A percentile compares a stretch with the other conserved stretches of the same genome.
Conservation (phyloP, 2,797 vertebrate genomes). For the Selene dorsalis region DNA sequence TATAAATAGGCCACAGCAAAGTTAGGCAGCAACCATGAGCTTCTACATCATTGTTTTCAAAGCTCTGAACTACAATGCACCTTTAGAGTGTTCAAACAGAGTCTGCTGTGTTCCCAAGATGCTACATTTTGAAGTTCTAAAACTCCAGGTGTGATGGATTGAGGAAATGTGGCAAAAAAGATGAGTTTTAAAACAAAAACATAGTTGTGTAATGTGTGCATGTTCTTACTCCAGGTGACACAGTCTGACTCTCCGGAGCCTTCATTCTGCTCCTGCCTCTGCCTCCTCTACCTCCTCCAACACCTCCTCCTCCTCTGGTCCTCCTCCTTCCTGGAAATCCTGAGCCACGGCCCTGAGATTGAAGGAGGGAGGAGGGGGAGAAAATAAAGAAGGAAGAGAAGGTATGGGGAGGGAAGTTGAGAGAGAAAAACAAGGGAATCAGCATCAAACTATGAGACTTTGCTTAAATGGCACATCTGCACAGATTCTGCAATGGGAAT, state of each 20-base stretch:
- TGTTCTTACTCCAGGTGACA: conserved; percentile 89
- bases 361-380: neutral
- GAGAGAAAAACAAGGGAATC: neutral
- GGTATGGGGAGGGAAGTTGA: neutral
- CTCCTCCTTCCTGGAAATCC: conserved; percentile 93
- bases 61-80: too few species aligned
- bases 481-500: neutral
- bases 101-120: too few species aligned
- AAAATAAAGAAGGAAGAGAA: neutral
- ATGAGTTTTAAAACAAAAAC: too few species aligned
- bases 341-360: conserved; percentile 91
- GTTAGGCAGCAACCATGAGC: too few species aligned
- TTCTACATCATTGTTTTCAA: too few species aligned
- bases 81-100: too few species aligned
- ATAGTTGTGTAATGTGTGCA: conserved; percentile 6
- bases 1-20: too few species aligned
- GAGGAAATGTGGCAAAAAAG: too few species aligned
- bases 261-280: conserved; percentile 94
- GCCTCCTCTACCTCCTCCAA: conserved; percentile 93
- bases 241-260: conserved; percentile 85
- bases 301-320: conserved; percentile 90
- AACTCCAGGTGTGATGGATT: too few species aligned
- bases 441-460: neutral
- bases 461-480: neutral
- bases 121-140: too few species aligned